Percentiles rank a stretch among this genome's conserved stretches.
These are phyloP conservation scores for Cephalotes varians DNA, from an alignment of 2,888 invertebrate genomes.

Conservation along the genomic window DNA sequence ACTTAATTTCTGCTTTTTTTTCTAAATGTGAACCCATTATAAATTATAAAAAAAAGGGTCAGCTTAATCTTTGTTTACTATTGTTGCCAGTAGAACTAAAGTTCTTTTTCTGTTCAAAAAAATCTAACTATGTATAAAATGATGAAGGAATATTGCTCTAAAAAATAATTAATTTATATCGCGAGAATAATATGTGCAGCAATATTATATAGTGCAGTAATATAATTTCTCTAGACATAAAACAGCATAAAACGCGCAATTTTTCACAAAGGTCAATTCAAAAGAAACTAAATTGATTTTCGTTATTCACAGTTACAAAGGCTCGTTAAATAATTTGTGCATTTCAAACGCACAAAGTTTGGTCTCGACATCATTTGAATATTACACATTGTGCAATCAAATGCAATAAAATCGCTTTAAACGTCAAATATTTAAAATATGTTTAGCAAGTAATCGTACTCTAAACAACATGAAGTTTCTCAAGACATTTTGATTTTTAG, in stretches of 20 bases:
- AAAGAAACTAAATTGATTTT: background rate
- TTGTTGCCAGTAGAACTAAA: background rate
- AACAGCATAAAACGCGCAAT: background rate
- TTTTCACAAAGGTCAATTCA: background rate
- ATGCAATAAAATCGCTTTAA: background rate
- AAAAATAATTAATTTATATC: background rate
- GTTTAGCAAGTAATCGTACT: background rate
- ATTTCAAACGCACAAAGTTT: background rate
- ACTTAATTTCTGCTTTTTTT: slow-evolving; percentile 25
- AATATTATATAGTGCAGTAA: too few relatives aligned
- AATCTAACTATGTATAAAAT: background rate
- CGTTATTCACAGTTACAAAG: background rate
- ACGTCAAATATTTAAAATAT: background rate
- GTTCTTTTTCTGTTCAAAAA: background rate
- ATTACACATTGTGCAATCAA: background rate
- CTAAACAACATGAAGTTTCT: background rate
- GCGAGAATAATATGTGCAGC: background rate
- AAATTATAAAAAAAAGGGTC: background rate
- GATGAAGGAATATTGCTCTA: background rate
- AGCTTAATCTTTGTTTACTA: background rate
- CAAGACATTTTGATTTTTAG: background rate
- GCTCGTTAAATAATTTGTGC: background rate
- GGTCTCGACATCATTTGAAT: background rate
- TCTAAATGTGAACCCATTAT: background rate
- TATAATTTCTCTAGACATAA: background rate